phyloP scores from a whole-genome alignment of 53 echinoderm and acorn worm species.

The Zoroaster sp. region DNA sequence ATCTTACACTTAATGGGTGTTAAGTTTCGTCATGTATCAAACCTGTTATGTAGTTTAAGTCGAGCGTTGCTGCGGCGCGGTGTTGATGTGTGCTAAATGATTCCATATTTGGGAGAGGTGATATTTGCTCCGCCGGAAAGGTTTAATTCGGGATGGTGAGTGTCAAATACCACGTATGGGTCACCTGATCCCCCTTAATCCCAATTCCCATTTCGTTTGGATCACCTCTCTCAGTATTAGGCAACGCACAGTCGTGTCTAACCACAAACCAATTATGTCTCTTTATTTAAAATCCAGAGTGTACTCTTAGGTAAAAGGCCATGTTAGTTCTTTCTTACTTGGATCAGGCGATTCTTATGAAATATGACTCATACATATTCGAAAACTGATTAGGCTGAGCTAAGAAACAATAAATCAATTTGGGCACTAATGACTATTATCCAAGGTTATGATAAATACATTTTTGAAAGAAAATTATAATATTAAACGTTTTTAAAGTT shows the following conservation, averaged over 20 bases:
- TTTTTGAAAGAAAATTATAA: too few species aligned
- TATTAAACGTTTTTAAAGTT: too few species aligned
- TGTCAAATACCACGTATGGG: background rate
- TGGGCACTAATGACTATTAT: too few species aligned
- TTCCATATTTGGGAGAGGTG: background rate
- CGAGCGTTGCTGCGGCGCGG: background rate
- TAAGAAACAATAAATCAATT: too few species aligned
- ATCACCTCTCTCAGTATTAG: background rate
- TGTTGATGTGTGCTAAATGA: background rate
- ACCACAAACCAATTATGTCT: background rate
- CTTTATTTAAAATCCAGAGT: background rate
- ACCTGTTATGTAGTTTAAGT: background rate
- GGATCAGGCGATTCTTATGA: too few species aligned
- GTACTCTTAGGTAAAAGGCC: too few species aligned
- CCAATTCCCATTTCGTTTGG: background rate
- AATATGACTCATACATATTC: too few species aligned
- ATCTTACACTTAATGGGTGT: background rate
- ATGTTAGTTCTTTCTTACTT: too few species aligned
- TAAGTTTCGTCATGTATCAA: background rate
- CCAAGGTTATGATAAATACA: too few species aligned
- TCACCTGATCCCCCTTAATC: background rate
- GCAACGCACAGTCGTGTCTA: background rate
- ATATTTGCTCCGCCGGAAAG: conserved; percentile 6
- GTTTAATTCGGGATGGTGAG: background rate
- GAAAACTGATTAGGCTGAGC: too few species aligned